phyloP scores from a whole-genome alignment of 2,797 vertebrate species.

The Sebastes nivosus region DNA sequence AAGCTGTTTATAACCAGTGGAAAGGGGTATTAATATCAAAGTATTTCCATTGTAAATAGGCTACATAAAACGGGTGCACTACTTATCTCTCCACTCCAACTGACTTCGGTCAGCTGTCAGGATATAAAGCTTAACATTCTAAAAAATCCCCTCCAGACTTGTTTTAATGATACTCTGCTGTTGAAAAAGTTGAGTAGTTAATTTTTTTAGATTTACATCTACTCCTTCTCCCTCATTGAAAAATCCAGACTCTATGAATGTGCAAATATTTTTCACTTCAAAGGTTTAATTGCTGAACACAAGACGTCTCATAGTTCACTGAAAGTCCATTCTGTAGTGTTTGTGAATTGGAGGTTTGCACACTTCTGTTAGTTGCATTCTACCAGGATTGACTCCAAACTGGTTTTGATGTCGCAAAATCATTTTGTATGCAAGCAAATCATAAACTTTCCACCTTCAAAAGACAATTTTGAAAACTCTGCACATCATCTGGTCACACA shows the following conservation, averaged over 20 bases:
- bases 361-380: neutral
- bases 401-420: neutral
- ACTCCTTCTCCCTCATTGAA: neutral
- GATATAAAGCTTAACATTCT: neutral
- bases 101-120: neutral
- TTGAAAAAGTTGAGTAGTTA: neutral
- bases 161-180: neutral
- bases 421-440: neutral
- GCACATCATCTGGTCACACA: no score
- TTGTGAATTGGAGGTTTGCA: neutral
- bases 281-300: neutral
- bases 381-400: neutral
- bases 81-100: no score
- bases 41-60: no score
- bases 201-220: neutral
- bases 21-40: no score
- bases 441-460: neutral
- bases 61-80: no score
- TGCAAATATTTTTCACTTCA: neutral
- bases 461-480: neutral
- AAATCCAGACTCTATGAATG: neutral
- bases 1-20: no score
- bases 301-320: neutral
- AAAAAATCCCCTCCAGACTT: neutral
- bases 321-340: neutral